Evolutionary conservation across 2,888 invertebrate species (phyloP).

Genomic region (Hyposoter didymator): DNA sequence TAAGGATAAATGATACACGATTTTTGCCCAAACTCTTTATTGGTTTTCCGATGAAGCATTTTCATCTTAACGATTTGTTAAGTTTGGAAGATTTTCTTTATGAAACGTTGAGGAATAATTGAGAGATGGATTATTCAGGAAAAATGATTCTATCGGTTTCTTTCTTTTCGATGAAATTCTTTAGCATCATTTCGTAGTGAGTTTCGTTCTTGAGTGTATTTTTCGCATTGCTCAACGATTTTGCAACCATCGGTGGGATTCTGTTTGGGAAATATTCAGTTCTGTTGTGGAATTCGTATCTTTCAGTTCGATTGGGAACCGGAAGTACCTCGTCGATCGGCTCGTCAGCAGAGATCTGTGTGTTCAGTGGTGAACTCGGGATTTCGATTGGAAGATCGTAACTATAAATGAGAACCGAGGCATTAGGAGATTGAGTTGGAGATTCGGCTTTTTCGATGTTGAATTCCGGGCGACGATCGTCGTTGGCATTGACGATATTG

Average conservation of each 20-base stretch:
- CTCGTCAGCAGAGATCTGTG: not conserved
- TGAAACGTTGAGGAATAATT: not conserved
- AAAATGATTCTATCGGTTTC: slow-evolving; percentile 20
- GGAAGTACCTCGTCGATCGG: slow-evolving; percentile 8
- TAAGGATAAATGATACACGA: too few relatives aligned
- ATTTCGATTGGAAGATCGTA: not conserved
- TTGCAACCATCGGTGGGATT: slow-evolving; percentile 66
- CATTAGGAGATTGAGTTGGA: not conserved
- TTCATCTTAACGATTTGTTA: not conserved
- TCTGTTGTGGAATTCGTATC: slow-evolving; percentile 38
- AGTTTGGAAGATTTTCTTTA: not conserved
- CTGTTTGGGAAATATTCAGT: slow-evolving; percentile 66
- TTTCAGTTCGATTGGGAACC: not conserved
- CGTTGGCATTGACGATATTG: not conserved
- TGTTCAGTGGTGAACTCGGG: not conserved
- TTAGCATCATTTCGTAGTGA: not conserved
- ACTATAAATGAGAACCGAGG: not conserved
- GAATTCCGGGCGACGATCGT: not conserved
- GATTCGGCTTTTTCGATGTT: not conserved
- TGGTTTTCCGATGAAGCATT: not conserved
- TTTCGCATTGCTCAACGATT: not conserved
- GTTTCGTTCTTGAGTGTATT: not conserved
- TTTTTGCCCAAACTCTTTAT: not conserved
- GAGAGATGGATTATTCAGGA: slow-evolving; percentile 14
- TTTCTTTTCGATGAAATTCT: not conserved